Percentiles rank a stretch among this genome's conserved stretches.
phyloP scores from a whole-genome alignment of 1,140 invertebrate species.

The Panagrolaimus sp. region DNA sequence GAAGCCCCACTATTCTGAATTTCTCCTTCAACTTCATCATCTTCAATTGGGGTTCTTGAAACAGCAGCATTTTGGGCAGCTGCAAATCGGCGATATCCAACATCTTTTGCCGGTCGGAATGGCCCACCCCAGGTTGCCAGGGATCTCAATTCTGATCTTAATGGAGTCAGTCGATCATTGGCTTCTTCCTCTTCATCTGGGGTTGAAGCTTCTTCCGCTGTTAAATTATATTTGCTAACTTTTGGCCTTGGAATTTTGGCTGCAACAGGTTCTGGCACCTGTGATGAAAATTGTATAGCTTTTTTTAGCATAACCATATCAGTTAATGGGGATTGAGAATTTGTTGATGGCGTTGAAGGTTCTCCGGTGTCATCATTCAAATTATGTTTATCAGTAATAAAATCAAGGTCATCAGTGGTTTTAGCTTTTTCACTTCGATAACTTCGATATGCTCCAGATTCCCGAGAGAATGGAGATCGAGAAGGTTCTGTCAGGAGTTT shows the following conservation, averaged over 20 bases:
- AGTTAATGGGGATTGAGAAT: conserved; percentile 40
- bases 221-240: conserved; percentile 33
- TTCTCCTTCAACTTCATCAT: conserved; percentile 24
- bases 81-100: conserved; percentile 11
- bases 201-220: conserved; percentile 34
- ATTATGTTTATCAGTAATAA: conserved; percentile 35
- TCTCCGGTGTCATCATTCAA: conserved; percentile 30
- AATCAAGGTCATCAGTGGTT: conserved; percentile 33
- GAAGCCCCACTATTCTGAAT: not conserved
- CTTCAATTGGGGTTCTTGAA: conserved; percentile 15
- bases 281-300: not conserved
- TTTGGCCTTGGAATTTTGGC: conserved; percentile 45
- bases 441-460: conserved; percentile 27
- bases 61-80: not conserved
- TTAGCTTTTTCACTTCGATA: conserved; percentile 36
- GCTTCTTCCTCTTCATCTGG: conserved; percentile 43
- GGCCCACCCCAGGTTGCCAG: conserved; percentile 25
- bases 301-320: conserved; percentile 46
- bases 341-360: conserved; percentile 28
- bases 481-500: conserved; percentile 40
- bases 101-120: conserved; percentile 1
- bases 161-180: conserved; percentile 40
- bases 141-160: conserved; percentile 43
- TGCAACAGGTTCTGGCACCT: not conserved
- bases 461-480: conserved; percentile 31